Evolutionary conservation across 1,140 invertebrate species (phyloP), one percentile per base, ranked within the genome.

Genomic region (Idris sp.): DNA sequence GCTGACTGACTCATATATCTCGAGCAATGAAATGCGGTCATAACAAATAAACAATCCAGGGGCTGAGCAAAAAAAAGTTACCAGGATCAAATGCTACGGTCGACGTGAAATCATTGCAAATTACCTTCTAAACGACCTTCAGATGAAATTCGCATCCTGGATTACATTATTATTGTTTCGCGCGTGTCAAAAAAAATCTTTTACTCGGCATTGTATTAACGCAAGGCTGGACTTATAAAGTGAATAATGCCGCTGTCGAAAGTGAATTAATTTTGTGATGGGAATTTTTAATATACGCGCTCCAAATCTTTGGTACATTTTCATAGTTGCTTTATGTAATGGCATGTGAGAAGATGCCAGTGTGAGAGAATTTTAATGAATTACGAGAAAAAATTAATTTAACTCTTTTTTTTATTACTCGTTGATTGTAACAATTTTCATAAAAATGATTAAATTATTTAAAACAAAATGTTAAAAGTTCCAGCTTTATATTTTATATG

Each of bases 121-220:
- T 19, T 49, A 51, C 65, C 56, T 71, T 71, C 65, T 22, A 18
- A 48, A 36, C 46, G 65, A 61, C 65, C 54, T 71, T 61, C 65
- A 6, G 13, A 22, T 19, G 10, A 58, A 51, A 61, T 33, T 71
- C 54, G 48, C 19, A 71, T 71, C 54, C 65, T 61, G 28, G 64
- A 49, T 49, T 68, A 41, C 15, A 36, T 35, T 33, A 15, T 31
- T 19, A 19, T 40, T 53, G 38, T 44, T 41, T 49, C 18, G 14
- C 11, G 15, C 14, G 35, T n/a, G 0, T 4, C 8, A 5, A 41
- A 41, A 62, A 49, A 49, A n/a, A n/a, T n/a, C n/a, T n/a, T n/a
- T 8, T 28, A 16, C 3, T 14, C 4, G 7, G 14, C 18, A 16
- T 43, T 44, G 30, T 36, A 19, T 46, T 25, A 49, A n/a, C 31